phyloP scores from a whole-genome alignment of 2,888 invertebrate species.

The Lasioglossum vierecki region DNA sequence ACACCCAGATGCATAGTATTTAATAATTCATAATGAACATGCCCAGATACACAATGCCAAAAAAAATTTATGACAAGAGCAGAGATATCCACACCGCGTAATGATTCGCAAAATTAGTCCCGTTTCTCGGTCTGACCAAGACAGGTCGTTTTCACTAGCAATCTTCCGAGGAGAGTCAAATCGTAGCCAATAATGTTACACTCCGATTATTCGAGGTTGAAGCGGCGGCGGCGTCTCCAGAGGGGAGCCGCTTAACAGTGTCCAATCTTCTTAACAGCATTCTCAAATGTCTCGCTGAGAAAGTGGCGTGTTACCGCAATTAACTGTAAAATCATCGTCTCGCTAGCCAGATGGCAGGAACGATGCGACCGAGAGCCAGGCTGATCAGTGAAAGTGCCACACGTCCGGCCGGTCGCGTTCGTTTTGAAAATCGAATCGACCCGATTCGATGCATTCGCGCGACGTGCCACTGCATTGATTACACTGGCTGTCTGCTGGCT shows the following conservation, averaged over 20 bases:
- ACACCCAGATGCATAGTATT: too few species aligned
- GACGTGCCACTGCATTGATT: not conserved
- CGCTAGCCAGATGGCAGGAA: slow-evolving; percentile 35
- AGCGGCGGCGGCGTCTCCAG: not conserved
- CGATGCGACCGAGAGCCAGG: slow-evolving; percentile 35
- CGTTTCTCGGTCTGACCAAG: not conserved
- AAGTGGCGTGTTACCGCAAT: slow-evolving; percentile 33
- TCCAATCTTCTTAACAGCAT: slow-evolving; percentile 14
- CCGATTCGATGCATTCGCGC: slow-evolving; percentile 37
- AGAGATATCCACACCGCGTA: not conserved
- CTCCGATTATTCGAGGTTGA: not conserved
- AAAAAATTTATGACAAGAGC: not conserved
- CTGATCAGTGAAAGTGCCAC: slow-evolving; percentile 62
- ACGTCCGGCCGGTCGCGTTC: slow-evolving; percentile 43
- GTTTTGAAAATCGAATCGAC: slow-evolving; percentile 60
- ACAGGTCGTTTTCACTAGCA: not conserved
- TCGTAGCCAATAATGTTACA: not conserved
- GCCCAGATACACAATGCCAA: not conserved
- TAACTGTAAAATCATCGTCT: slow-evolving; percentile 43
- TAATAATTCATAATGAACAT: too few species aligned
- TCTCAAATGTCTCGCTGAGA: slow-evolving; percentile 17
- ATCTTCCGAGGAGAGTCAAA: not conserved
- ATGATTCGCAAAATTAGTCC: not conserved
- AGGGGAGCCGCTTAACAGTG: not conserved
- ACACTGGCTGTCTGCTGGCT: not conserved